Conservation (phyloP, 2,113 vertebrate species). For the Laticauda laticaudata region DNA sequence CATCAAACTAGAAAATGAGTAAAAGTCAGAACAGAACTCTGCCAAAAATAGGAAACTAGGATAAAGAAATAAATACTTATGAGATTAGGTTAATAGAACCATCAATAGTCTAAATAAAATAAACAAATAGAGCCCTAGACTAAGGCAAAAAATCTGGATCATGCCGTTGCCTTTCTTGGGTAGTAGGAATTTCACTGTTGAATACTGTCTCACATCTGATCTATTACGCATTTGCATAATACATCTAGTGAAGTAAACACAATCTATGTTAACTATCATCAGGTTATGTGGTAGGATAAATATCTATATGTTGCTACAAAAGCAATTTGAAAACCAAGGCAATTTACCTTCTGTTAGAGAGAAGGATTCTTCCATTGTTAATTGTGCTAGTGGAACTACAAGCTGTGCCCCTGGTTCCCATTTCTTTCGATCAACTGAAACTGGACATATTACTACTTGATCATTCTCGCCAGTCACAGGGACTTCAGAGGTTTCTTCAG, state of each 20-base stretch:
- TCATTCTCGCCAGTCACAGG: conserved; percentile 57
- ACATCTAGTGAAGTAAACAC: neutral
- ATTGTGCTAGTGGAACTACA: conserved; percentile 76
- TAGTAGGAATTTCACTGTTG: neutral
- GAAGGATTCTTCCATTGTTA: conserved; percentile 80
- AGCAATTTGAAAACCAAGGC: neutral
- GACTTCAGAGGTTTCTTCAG: conserved; percentile 36
- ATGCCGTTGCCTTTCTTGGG: neutral
- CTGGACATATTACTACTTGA: conserved; percentile 55
- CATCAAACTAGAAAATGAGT: neutral
- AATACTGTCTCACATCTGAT: neutral
- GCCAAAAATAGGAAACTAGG: neutral
- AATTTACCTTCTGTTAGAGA: conserved; percentile 74
- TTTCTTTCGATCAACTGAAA: conserved; percentile 83
- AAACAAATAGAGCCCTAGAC: neutral
- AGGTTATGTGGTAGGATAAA: neutral
- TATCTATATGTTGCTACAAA: neutral
- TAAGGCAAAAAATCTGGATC: neutral
- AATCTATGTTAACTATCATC: neutral
- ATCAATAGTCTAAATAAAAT: neutral
- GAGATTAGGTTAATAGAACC: neutral
- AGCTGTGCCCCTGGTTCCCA: conserved; percentile 82
- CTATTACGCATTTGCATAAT: neutral
- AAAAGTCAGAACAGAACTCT: neutral
- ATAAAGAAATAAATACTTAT: neutral